Evolutionary conservation across 2,888 invertebrate species (phyloP).

Genomic region (Dione juno): DNA sequence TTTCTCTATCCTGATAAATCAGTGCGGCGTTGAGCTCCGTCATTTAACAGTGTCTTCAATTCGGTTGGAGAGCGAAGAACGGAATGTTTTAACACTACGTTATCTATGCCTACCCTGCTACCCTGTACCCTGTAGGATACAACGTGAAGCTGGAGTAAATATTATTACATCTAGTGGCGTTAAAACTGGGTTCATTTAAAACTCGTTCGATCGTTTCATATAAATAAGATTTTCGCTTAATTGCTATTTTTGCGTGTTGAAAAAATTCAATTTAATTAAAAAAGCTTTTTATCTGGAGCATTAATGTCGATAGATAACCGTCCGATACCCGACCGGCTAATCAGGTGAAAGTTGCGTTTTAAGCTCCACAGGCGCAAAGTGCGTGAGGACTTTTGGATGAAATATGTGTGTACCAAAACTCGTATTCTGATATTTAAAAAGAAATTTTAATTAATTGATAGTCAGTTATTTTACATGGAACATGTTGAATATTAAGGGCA

Average conservation of each 20-base stretch:
- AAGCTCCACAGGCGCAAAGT: slow-evolving; percentile 3
- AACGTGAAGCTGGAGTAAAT: neutral
- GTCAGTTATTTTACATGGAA: neutral
- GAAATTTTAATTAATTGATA: neutral
- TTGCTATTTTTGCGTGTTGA: slow-evolving; percentile 11
- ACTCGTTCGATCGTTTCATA: slow-evolving; percentile 2
- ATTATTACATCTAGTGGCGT: neutral
- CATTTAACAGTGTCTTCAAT: neutral
- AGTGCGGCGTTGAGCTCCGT: neutral
- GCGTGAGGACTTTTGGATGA: neutral
- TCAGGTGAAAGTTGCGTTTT: slow-evolving; percentile 35
- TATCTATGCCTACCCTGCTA: neutral
- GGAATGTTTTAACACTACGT: too few relatives aligned
- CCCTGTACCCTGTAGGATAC: neutral
- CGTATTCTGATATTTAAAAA: neutral
- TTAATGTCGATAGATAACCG: slow-evolving; percentile 35
- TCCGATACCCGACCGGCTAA: slow-evolving; percentile 30
- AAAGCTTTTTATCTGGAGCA: slow-evolving; percentile 47
- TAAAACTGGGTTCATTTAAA: slow-evolving; percentile 4
- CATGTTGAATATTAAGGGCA: neutral
- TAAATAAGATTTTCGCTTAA: slow-evolving; percentile 9
- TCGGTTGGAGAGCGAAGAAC: too few relatives aligned
- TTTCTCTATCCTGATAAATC: too few relatives aligned
- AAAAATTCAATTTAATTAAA: slow-evolving; percentile 47
- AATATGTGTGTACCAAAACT: slow-evolving; percentile 1